Base-by-base conservation (phyloP, 2,888 invertebrate genomes). In the Aspidiotus destructor region DNA sequence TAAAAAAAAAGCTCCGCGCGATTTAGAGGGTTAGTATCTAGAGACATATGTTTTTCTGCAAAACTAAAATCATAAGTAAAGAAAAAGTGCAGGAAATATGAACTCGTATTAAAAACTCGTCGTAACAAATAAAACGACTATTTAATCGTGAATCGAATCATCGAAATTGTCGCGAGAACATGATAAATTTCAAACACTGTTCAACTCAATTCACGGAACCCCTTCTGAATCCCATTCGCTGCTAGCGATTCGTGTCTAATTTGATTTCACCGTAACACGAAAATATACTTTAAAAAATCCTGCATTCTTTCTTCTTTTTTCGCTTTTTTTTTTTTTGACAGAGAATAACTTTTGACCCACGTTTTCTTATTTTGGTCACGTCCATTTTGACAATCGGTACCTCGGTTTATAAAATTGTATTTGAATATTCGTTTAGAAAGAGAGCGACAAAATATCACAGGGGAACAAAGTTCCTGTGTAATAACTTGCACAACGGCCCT, bases 41-140 rank as follows among this genome's bases (percentile, higher is more conserved):
- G 48, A 48, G 48, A 48, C 48, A 48, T 48, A 48, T n/a, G 48
- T 48, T 48, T 28, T 48, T n/a, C 48, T 48, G 48, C n/a, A 48
- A 11, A n/a, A 48, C 10, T 48, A n/a, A 13, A 48, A 48, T 6
- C 48, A 48, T 48, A 11, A n/a, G 10, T 28, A 28, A 28, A 28
- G 28, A 28, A 28, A 28, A 28, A 28, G 28, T 28, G 28, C 28
- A 28, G 28, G 28, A 28, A 28, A 28, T 28, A 28, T 28, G 28
- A 28, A 28, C 28, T 28, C 28, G 28, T 28, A 28, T 28, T 28
- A 28, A n/a, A 48, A 48, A n/a, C 48, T 48, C 48, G 48, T 13
- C 10, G 10, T 48, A n/a, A 48, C 48, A 48, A 48, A 48, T 28
- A 28, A 48, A 48, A 48, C 48, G n/a, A 48, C 48, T 48, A 13